Evolutionary conservation across 2,888 invertebrate species (phyloP), one percentile per base, ranked within the genome.

Genomic region (Caenorhabditis macrosperma): DNA sequence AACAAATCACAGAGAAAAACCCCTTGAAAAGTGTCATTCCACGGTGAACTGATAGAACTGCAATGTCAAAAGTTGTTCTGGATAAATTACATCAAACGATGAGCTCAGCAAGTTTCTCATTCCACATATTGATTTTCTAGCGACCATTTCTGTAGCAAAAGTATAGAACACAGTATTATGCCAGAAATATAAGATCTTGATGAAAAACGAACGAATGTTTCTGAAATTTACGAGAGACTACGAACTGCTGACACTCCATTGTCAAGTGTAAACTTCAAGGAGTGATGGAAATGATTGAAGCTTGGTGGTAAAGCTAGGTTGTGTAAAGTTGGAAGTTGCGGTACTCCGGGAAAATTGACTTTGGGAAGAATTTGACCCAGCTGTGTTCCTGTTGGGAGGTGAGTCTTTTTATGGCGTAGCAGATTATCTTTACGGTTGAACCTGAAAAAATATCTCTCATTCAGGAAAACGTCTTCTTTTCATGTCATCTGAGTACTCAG

Each of bases 371-470:
- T 33, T 4, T 24, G 30, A 24, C 12, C 41, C 5, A 24, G 6
- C 0, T 28, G 52, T 5, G 41, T 30, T 1, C 48, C 61, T 7
- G n/a, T 44, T 20, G 59, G 64, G 3, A 66, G 15, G 74, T 90
- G 90, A 0, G 90, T 90, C 71, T 90, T 90, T 81, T 88, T 90
- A 78, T 90, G 90, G 1, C 90, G 82, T 20, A 90, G 82, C 48
- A 91, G 80, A 63, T 90, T 90, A 82, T 90, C 90, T 71, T 91
- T 90, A 15, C 90, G 85, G 71, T 90, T 90, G 83, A 90, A 90
- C 41, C 90, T 90, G 77, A 17, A 90, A 86, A 50, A 35, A 41
- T 22, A 33, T 9, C 5, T 33, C 33, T n/a, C n/a, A n/a, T 38
- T 38, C 15, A 38, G 12, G 38, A 38, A 38, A 33, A 33, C 9